Conservation (phyloP, 2,888 invertebrate genomes). For the Apamea anceps region DNA sequence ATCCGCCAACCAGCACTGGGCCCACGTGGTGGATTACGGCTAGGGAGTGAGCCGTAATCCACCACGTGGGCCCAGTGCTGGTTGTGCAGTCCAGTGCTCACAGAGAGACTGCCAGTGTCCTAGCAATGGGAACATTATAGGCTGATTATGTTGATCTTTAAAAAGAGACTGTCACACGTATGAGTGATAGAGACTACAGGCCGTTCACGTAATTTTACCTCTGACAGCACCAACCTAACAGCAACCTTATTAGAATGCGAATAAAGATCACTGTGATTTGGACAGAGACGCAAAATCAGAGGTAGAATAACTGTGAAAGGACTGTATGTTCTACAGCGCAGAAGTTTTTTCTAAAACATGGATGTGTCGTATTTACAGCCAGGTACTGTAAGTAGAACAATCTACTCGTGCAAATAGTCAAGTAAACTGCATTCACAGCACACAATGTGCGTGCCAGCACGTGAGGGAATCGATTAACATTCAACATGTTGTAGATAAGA, state of each 20-base stretch:
- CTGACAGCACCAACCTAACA: neutral
- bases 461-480: conserved; percentile 30
- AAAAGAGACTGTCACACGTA: no score
- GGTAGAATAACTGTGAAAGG: neutral
- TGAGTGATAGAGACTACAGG: no score
- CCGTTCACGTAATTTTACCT: no score
- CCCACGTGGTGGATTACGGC: neutral
- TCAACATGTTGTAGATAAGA: conserved; percentile 26
- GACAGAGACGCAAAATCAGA: neutral
- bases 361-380: neutral
- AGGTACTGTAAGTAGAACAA: neutral
- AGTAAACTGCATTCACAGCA: conserved; percentile 4
- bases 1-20: neutral
- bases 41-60: no score
- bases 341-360: neutral
- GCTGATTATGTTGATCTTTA: no score
- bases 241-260: neutral
- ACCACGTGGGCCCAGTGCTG: no score
- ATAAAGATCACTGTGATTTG: neutral
- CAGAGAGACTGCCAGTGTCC: no score
- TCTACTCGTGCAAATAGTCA: neutral
- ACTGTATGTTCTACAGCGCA: neutral
- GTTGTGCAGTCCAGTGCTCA: no score
- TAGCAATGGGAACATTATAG: no score
- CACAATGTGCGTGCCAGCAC: conserved; percentile 31